These are phyloP conservation scores for Natrix natrix DNA, from an alignment of 2,797 vertebrate species.

Conservation along the genomic window DNA sequence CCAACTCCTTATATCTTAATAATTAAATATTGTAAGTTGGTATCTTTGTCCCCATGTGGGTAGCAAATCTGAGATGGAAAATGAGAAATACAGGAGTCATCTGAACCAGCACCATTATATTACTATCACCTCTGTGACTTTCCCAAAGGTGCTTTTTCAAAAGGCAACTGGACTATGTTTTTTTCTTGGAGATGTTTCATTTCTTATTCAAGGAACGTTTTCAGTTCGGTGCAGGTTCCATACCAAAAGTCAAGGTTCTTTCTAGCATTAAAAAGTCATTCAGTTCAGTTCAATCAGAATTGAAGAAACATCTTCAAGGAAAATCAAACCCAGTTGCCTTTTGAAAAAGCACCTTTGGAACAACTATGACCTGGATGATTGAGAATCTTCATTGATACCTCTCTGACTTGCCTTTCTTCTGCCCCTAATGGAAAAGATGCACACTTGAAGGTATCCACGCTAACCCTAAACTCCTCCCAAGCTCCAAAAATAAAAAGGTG, in stretches of 20 bases:
- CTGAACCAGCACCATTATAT: neutral
- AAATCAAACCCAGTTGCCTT: neutral
- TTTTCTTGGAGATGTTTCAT: neutral
- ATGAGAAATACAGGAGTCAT: neutral
- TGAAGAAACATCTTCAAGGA: neutral
- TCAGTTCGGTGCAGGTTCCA: neutral
- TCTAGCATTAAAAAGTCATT: neutral
- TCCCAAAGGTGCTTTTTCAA: neutral
- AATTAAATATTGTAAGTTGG: neutral
- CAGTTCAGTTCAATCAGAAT: neutral
- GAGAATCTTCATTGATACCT: neutral
- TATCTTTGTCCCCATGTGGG: neutral
- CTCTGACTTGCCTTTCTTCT: neutral
- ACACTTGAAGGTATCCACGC: neutral
- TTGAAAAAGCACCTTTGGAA: neutral
- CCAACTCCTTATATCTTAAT: neutral
- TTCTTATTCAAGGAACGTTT: neutral
- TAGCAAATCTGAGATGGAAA: neutral
- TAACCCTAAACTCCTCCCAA: neutral
- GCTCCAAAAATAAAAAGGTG: neutral
- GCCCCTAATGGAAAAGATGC: neutral
- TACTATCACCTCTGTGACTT: neutral
- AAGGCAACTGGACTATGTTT: neutral
- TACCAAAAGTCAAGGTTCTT: neutral
- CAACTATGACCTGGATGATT: neutral